phyloP scores from a whole-genome alignment of 2,888 invertebrate species.

The Acanthoscelides obtectus region DNA sequence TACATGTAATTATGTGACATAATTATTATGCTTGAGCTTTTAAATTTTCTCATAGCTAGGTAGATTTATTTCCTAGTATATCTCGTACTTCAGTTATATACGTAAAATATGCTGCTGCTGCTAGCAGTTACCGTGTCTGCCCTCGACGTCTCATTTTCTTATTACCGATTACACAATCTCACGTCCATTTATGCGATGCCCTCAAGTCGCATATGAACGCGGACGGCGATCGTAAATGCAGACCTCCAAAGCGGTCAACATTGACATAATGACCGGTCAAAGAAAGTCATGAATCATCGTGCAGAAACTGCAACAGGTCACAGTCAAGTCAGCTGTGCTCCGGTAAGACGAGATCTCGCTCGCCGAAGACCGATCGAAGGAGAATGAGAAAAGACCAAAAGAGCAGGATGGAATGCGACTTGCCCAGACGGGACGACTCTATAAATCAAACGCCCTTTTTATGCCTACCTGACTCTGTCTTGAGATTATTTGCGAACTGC shows the following conservation, averaged over 20 bases:
- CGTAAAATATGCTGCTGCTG: too few relatives aligned
- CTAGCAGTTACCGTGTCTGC: too few relatives aligned
- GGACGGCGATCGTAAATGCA: not conserved
- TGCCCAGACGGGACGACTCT: not conserved
- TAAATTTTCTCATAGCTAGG: too few relatives aligned
- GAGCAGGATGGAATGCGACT: not conserved
- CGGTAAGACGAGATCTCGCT: slow-evolving; percentile 14
- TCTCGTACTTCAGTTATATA: too few relatives aligned
- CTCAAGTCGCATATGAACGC: not conserved
- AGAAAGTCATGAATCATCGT: not conserved
- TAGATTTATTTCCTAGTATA: too few relatives aligned
- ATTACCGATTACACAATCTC: too few relatives aligned
- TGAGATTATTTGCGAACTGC: not conserved
- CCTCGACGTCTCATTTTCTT: too few relatives aligned
- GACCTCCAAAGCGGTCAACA: not conserved
- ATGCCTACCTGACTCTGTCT: not conserved
- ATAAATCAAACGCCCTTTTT: not conserved
- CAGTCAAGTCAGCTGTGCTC: not conserved
- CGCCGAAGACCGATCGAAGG: slow-evolving; percentile 28
- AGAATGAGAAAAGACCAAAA: slow-evolving; percentile 23
- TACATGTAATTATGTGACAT: too few relatives aligned
- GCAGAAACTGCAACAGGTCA: not conserved
- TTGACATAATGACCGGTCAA: not conserved
- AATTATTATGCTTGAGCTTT: too few relatives aligned
- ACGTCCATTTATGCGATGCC: too few relatives aligned